phyloP scores from a whole-genome alignment of 2,888 invertebrate species.

The Euspilapteryx auroguttella region DNA sequence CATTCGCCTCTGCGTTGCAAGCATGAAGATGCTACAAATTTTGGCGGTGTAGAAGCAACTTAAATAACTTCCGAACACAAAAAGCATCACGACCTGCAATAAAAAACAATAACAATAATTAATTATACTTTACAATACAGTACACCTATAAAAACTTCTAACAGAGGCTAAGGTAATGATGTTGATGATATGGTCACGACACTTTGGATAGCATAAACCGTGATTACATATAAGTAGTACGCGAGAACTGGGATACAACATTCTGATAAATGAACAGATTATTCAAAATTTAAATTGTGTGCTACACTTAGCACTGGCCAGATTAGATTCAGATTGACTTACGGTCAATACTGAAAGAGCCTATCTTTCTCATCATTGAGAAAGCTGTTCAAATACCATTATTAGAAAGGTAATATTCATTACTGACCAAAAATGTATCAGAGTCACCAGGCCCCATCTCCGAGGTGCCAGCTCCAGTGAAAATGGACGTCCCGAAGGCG shows the following conservation, averaged over 20 bases:
- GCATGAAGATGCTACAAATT: constrained; percentile 32
- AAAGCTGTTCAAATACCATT: not conserved
- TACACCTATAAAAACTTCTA: too few relatives aligned
- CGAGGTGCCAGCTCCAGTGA: constrained; percentile 29
- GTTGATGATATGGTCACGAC: too few relatives aligned
- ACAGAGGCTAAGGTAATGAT: too few relatives aligned
- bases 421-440: constrained; percentile 26
- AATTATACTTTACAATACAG: too few relatives aligned
- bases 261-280: too few relatives aligned
- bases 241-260: too few relatives aligned
- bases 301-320: not conserved
- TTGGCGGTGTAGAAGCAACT: constrained; percentile 30
- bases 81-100: constrained; percentile 26
- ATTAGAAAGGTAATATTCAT: not conserved
- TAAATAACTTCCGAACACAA: constrained; percentile 28
- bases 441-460: constrained; percentile 25
- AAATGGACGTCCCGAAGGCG: constrained; percentile 32
- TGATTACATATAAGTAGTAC: too few relatives aligned
- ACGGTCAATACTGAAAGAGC: too few relatives aligned
- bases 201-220: too few relatives aligned
- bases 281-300: too few relatives aligned
- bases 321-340: too few relatives aligned
- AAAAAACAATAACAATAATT: too few relatives aligned
- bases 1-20: constrained; percentile 30
- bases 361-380: not conserved